Evolutionary conservation across 2,797 vertebrate genomes (phyloP).

Genomic region (Dryobates pubescens): DNA sequence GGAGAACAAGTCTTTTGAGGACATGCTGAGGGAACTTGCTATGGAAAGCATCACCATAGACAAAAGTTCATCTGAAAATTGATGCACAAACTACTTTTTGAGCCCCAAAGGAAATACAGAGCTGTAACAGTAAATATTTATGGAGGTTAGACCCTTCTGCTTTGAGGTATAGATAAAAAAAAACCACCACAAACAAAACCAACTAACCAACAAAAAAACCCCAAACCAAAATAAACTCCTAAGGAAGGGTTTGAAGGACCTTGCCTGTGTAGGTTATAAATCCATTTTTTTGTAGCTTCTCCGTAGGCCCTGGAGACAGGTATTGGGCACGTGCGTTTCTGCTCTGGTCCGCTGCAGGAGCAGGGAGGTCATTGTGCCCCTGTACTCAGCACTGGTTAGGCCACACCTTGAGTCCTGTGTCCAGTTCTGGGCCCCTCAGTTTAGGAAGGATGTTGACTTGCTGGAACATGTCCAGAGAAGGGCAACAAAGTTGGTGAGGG

Average conservation of each 20-base stretch:
- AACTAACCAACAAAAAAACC: no score
- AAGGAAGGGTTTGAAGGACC: background rate
- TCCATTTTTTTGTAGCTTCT: background rate
- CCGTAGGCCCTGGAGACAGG: fast-evolving
- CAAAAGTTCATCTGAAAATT: background rate
- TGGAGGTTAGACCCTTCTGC: background rate
- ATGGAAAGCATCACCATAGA: background rate
- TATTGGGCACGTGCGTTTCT: background rate
- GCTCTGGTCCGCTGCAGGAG: background rate
- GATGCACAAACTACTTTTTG: background rate
- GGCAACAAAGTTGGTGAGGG: no score
- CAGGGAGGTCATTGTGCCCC: no score
- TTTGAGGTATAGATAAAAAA: background rate
- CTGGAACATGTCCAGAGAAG: no score
- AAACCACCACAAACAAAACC: no score
- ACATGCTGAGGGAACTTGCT: background rate
- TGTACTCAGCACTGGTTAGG: no score
- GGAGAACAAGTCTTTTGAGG: no score
- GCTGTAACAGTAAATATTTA: background rate
- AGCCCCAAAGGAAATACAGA: background rate
- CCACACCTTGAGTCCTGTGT: no score
- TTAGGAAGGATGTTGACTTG: no score
- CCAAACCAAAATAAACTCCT: background rate
- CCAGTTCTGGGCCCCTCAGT: no score
- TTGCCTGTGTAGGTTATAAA: background rate